phyloP scores from a whole-genome alignment of 2,888 invertebrate genomes.

The Scrobipalpa atriplicella region DNA sequence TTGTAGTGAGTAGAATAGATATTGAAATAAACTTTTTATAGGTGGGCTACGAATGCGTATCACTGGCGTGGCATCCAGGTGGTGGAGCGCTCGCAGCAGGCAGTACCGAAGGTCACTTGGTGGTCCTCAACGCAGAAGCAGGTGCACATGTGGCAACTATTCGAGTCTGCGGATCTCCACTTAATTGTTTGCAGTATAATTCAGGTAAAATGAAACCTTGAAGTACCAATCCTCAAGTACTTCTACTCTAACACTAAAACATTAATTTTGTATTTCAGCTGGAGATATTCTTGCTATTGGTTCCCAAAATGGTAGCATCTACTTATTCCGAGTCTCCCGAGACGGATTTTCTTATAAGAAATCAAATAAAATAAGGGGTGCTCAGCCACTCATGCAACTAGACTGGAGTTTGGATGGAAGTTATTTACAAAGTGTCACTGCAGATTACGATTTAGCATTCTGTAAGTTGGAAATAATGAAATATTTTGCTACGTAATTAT shows the following conservation, averaged over 20 bases:
- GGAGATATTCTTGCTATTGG: slow-evolving; percentile 95
- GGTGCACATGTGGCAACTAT: slow-evolving; percentile 93
- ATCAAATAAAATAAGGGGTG: slow-evolving; percentile 93
- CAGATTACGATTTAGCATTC: slow-evolving; percentile 94
- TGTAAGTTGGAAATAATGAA: slow-evolving; percentile 83
- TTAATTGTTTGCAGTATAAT: slow-evolving; percentile 94
- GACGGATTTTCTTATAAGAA: slow-evolving; percentile 96
- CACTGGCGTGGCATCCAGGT: slow-evolving; percentile 93
- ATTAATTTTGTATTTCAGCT: slow-evolving; percentile 78
- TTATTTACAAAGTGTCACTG: slow-evolving; percentile 94
- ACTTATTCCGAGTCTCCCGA: slow-evolving; percentile 90
- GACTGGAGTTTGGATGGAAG: slow-evolving; percentile 96
- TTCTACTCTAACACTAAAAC: not conserved
- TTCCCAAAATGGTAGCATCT: slow-evolving; percentile 92
- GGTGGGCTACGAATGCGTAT: slow-evolving; percentile 94
- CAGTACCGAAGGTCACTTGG: slow-evolving; percentile 93
- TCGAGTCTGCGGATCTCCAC: slow-evolving; percentile 92
- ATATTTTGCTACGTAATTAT: not conserved
- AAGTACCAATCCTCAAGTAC: not conserved
- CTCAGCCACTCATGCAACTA: slow-evolving; percentile 92
- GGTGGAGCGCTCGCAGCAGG: slow-evolving; percentile 94
- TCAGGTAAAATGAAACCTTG: slow-evolving; percentile 84
- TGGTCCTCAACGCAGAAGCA: slow-evolving; percentile 93
- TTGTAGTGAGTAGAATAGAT: too few species aligned
- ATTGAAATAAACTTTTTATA: slow-evolving; percentile 44